Evolutionary conservation across 2,113 vertebrate genomes (phyloP).

Genomic region (Marmota monax): DNA sequence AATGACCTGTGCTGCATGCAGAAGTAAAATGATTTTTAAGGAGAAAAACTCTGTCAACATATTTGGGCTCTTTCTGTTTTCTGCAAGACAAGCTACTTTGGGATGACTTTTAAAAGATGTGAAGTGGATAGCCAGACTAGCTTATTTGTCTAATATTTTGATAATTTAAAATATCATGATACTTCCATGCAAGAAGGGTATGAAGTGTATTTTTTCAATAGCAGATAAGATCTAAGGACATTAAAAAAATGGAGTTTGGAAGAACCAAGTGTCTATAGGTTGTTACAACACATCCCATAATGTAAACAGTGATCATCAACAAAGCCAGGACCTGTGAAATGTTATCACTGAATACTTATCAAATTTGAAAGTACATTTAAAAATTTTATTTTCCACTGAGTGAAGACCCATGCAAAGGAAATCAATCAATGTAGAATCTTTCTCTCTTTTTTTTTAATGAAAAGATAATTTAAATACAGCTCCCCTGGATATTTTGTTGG

Average conservation of each 20-base stretch:
- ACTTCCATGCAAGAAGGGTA: background rate
- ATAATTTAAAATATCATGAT: conserved; percentile 19
- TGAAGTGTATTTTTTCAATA: background rate
- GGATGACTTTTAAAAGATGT: background rate
- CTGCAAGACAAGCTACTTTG: conserved; percentile 12
- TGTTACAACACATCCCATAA: background rate
- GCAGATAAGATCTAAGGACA: background rate
- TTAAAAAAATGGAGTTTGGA: background rate
- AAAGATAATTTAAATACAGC: background rate
- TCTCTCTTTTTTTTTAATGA: background rate
- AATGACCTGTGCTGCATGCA: background rate
- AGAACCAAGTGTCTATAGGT: background rate
- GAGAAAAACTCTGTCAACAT: background rate
- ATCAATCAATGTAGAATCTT: background rate
- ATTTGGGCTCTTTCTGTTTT: background rate
- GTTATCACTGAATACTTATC: background rate
- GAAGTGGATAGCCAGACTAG: background rate
- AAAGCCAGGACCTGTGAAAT: background rate
- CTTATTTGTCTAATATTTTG: background rate
- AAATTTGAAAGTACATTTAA: background rate
- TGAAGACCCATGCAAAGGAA: background rate
- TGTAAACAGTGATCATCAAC: background rate
- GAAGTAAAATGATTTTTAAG: background rate
- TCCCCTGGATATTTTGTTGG: background rate
- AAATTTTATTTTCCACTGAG: background rate